Evolutionary conservation across 2,888 invertebrate species (phyloP).

Genomic region (Dorcus hopei): DNA sequence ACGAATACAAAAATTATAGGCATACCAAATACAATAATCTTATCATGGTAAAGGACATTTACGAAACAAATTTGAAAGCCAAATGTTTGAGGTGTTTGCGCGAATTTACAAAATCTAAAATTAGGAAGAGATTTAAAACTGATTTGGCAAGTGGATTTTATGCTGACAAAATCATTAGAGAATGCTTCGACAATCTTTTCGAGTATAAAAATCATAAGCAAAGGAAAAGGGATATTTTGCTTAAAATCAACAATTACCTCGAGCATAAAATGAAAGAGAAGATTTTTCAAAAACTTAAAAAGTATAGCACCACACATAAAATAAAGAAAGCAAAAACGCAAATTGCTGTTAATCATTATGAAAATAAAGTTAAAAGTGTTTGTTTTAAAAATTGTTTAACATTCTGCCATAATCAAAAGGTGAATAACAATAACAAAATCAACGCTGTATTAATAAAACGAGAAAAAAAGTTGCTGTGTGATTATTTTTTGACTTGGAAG

Average conservation of each 20-base stretch:
- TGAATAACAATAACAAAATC: conserved; percentile 1
- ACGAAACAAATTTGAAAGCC: conserved; percentile 21
- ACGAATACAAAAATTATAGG: conserved; percentile 14
- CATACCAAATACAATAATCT: conserved; percentile 19
- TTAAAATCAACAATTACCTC: not conserved
- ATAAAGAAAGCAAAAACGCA: conserved; percentile 12
- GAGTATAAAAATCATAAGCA: conserved; percentile 4
- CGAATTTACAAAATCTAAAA: conserved; percentile 8
- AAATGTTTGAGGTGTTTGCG: conserved; percentile 22
- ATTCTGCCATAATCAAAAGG: not conserved
- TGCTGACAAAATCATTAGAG: conserved; percentile 16
- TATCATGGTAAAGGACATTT: conserved; percentile 19
- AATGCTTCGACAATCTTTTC: conserved; percentile 6
- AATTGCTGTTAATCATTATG: conserved; percentile 4
- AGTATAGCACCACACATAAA: conserved; percentile 8
- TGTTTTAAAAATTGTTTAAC: conserved; percentile 14
- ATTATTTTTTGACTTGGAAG: conserved; percentile 23
- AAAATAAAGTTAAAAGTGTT: conserved; percentile 6
- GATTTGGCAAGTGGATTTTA: conserved; percentile 14
- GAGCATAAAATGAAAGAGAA: not conserved
- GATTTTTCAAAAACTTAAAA: conserved; percentile 1
- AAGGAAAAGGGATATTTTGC: conserved; percentile 1
- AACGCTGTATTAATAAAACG: conserved; percentile 5
- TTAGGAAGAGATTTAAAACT: conserved; percentile 7
- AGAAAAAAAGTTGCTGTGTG: conserved; percentile 6